These are phyloP conservation scores for Drosophila setifemur DNA, from an alignment of 1,140 invertebrate genomes.

Conservation along the genomic window DNA sequence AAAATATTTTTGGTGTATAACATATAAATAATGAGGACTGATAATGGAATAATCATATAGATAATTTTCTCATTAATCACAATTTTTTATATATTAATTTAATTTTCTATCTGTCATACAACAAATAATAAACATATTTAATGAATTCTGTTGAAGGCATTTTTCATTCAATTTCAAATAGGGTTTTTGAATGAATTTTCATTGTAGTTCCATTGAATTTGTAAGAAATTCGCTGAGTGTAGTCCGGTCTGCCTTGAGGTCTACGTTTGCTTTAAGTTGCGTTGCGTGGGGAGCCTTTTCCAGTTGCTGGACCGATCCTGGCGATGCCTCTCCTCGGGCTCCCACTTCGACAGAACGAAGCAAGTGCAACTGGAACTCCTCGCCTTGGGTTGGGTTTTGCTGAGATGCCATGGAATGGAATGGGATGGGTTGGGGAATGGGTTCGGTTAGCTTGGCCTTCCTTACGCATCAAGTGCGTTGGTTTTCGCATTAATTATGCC, in stretches of 20 bases:
- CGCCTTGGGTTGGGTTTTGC: conserved; percentile 37
- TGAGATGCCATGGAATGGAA: too few species aligned
- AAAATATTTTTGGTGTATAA: too few species aligned
- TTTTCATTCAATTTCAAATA: not conserved
- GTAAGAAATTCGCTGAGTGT: not conserved
- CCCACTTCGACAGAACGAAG: conserved; percentile 17
- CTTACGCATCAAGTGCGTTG: conserved; percentile 78
- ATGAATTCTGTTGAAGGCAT: too few species aligned
- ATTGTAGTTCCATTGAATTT: too few species aligned
- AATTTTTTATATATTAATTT: too few species aligned
- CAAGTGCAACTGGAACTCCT: conserved; percentile 43
- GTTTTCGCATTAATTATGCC: conserved; percentile 81
- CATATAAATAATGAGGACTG: too few species aligned
- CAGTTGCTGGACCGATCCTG: conserved; percentile 47
- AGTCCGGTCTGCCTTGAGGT: conserved; percentile 46
- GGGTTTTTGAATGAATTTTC: too few species aligned
- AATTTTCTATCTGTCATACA: too few species aligned
- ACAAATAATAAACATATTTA: too few species aligned
- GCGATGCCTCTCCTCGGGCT: conserved; percentile 24
- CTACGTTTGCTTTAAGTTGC: conserved; percentile 19
- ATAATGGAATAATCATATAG: too few species aligned
- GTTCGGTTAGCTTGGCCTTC: conserved; percentile 33
- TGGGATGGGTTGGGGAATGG: not conserved
- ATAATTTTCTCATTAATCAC: too few species aligned
- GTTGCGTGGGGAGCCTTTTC: conserved; percentile 73